Evolutionary conservation across 2,113 vertebrate genomes (phyloP).

Genomic region (Hypocryptadius cinnamomeus): DNA sequence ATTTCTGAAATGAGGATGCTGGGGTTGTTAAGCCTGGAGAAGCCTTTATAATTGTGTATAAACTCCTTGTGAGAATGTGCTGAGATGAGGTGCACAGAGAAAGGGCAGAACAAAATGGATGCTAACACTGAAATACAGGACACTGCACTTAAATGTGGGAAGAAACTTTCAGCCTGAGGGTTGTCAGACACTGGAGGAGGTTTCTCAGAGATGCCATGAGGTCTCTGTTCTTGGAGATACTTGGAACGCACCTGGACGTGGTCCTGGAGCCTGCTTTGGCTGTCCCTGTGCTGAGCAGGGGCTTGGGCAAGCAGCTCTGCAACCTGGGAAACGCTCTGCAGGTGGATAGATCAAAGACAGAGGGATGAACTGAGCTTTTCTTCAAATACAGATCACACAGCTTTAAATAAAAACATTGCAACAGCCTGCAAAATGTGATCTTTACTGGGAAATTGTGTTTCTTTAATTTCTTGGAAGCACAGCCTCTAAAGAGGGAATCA

Average conservation of each 20-base stretch:
- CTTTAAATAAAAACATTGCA: background rate
- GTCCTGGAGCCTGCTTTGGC: background rate
- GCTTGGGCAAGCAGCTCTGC: background rate
- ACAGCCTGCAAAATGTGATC: background rate
- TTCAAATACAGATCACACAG: background rate
- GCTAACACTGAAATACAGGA: background rate
- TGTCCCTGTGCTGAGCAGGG: background rate
- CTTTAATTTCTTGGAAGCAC: background rate
- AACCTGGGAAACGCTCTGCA: fast-evolving
- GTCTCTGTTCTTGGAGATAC: background rate
- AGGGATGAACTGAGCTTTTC: background rate
- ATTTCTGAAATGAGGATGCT: background rate
- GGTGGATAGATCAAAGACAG: background rate
- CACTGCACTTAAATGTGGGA: background rate
- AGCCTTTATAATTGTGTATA: background rate
- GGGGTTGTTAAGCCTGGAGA: background rate
- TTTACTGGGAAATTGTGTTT: background rate
- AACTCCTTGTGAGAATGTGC: background rate
- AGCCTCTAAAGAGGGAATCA: slow-evolving; percentile 20
- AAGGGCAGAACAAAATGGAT: background rate
- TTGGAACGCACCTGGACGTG: fast-evolving
- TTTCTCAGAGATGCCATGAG: background rate
- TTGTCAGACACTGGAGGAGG: background rate
- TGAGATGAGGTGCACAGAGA: background rate
- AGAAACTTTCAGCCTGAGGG: background rate